Base-by-base conservation (phyloP, 2,888 invertebrate genomes). In the Folsomia candida region DNA sequence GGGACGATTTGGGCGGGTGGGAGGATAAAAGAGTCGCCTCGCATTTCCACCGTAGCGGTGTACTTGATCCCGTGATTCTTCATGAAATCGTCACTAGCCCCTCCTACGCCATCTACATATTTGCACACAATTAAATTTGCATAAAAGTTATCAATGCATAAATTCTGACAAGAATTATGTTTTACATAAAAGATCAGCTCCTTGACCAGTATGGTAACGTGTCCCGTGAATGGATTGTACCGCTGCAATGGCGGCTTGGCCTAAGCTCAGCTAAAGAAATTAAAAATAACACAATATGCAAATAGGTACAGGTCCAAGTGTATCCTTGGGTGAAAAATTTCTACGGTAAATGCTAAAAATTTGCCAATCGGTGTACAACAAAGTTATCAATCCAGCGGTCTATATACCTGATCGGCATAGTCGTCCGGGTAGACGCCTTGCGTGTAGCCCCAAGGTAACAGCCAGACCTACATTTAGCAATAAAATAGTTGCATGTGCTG, bases 1-100 rank as follows among this genome's bases (percentile, higher is more conserved):
- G 82, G 81, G 9, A 80, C 68, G 61, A 85, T 85, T 47, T 81
- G 79, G 2, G 72, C 75, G 0, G 79, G 70, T 0, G 85, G 84
- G 2, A 85, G 79, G 2, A 83, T 54, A 78, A 85, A 85, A 0
- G 85, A 85, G 68, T 81, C 81, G 9, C 29, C 85, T 65, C 84
- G 70, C 22, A 86, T 81, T 77, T 86, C 86, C 9, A 84, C 79
- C 0, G 85, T 85, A 80, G 84, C 85, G 3, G 84, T 78, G 73
- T 84, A 86, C 69, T 83, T 84, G 9, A 85, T 81, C 0, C 83
- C 82, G 2, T 82, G 82, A 1, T 83, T 85, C 73, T 84, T 83
- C 1, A 84, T 85, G 81, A 83, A 86, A 77, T 86, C 85, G 69
- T 85, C 84, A 1, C 84, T 83, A 14, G 84, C 85, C 11, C 86